Evolutionary conservation across 2,113 vertebrate species (phyloP).

Genomic region (Tyto alba): DNA sequence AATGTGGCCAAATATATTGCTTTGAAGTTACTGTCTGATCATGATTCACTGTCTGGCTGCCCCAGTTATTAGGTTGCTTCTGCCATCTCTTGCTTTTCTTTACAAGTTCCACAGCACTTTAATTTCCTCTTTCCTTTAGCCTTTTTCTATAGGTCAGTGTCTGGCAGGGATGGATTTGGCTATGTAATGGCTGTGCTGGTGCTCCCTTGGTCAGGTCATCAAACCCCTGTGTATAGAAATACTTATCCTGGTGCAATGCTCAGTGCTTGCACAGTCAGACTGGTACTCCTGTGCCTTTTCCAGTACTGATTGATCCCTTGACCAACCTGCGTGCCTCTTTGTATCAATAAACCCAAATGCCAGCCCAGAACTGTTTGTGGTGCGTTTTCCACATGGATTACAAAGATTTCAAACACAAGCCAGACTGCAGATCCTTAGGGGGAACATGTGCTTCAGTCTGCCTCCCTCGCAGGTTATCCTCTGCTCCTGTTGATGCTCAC

Average conservation of each 20-base stretch:
- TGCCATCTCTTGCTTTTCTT: not conserved
- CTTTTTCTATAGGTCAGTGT: not conserved
- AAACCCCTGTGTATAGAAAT: not conserved
- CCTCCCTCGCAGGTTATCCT: not conserved
- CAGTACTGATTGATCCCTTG: not conserved
- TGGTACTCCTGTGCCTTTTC: not conserved
- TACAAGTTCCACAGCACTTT: not conserved
- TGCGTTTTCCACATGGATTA: not conserved
- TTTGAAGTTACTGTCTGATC: not conserved
- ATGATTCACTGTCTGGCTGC: not conserved
- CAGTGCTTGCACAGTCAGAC: not conserved
- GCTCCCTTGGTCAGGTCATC: not conserved
- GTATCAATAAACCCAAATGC: not conserved
- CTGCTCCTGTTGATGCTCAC: not conserved
- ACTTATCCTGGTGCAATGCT: not conserved
- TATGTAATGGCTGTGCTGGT: rapidly evolving
- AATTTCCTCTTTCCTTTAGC: not conserved
- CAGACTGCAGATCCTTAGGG: not conserved
- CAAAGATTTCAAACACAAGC: not conserved
- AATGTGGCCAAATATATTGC: not conserved
- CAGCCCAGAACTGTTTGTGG: not conserved
- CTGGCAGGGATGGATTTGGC: not conserved
- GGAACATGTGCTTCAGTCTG: not conserved
- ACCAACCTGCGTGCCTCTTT: not conserved
- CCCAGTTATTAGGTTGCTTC: not conserved